A percentile compares a stretch with the other conserved stretches of the same genome.
Evolutionary conservation across 2,797 vertebrate species (phyloP).

Genomic region (Garrulus glandarius): DNA sequence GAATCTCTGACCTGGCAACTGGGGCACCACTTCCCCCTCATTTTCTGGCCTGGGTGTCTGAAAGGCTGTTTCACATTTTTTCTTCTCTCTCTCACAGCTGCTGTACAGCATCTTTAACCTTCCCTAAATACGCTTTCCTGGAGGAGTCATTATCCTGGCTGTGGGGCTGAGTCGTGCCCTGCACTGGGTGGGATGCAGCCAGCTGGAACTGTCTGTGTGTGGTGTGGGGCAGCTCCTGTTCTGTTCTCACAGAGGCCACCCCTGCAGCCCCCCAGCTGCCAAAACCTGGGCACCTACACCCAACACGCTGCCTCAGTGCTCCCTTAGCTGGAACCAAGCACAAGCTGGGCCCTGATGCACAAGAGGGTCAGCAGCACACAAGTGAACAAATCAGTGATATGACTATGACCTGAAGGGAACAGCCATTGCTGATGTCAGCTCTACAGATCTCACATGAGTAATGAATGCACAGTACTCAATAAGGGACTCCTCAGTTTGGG

Average conservation of each 20-base stretch:
- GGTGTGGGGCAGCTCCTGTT: background rate
- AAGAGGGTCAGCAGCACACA: accelerated
- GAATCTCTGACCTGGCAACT: background rate
- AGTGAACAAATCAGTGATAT: accelerated
- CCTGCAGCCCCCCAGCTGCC: background rate
- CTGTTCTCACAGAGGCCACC: background rate
- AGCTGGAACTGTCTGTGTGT: background rate
- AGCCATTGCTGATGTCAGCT: background rate
- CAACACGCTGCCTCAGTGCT: accelerated
- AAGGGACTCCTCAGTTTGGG: background rate
- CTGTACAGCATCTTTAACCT: background rate
- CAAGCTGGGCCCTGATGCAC: background rate
- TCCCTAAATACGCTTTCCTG: accelerated
- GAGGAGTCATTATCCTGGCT: background rate
- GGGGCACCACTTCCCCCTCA: background rate
- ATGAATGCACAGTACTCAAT: background rate
- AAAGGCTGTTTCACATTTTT: background rate
- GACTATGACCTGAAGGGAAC: background rate
- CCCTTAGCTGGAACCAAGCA: background rate
- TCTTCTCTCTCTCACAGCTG: background rate
- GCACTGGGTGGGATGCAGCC: background rate
- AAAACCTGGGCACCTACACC: background rate
- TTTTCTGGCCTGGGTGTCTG: background rate
- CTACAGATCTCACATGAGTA: background rate
- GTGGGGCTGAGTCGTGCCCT: background rate